phyloP scores from a whole-genome alignment of 2,888 invertebrate genomes.

The Osmoderma eremita region DNA sequence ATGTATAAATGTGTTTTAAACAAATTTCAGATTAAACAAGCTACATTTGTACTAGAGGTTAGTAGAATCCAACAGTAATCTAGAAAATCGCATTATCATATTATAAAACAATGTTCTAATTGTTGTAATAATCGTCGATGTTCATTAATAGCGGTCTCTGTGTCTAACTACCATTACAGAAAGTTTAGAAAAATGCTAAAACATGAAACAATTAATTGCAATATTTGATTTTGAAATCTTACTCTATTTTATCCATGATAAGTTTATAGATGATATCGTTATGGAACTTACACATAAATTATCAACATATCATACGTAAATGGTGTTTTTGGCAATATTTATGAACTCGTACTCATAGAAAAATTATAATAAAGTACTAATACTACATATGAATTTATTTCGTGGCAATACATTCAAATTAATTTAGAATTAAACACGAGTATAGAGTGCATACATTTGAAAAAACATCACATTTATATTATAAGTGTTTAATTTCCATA shows the following conservation, averaged over 20 bases:
- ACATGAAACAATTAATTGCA: neutral
- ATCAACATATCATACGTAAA: slow-evolving; percentile 39
- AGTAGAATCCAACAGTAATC: slow-evolving; percentile 15
- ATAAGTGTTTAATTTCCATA: slow-evolving; percentile 22
- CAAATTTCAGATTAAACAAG: neutral
- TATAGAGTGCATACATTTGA: too few species aligned
- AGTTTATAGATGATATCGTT: too few species aligned
- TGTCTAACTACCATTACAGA: slow-evolving; percentile 4
- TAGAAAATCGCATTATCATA: slow-evolving; percentile 1
- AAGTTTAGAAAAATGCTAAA: slow-evolving; percentile 3
- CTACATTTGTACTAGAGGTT: slow-evolving; percentile 3
- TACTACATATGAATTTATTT: too few species aligned
- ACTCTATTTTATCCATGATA: neutral
- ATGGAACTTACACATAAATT: slow-evolving; percentile 20
- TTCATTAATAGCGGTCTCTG: slow-evolving; percentile 12
- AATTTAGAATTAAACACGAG: neutral
- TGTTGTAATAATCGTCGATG: slow-evolving; percentile 22
- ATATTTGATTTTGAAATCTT: neutral
- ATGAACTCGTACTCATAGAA: too few species aligned
- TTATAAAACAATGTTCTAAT: slow-evolving; percentile 23
- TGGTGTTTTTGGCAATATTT: slow-evolving; percentile 34
- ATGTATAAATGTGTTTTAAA: too few species aligned
- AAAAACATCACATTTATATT: slow-evolving; percentile 4
- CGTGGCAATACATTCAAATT: neutral
- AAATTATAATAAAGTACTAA: too few species aligned